These are phyloP conservation scores for Tragelaphus strepsiceros DNA, from an alignment of 2,113 vertebrate genomes.

Conservation along the genomic window DNA sequence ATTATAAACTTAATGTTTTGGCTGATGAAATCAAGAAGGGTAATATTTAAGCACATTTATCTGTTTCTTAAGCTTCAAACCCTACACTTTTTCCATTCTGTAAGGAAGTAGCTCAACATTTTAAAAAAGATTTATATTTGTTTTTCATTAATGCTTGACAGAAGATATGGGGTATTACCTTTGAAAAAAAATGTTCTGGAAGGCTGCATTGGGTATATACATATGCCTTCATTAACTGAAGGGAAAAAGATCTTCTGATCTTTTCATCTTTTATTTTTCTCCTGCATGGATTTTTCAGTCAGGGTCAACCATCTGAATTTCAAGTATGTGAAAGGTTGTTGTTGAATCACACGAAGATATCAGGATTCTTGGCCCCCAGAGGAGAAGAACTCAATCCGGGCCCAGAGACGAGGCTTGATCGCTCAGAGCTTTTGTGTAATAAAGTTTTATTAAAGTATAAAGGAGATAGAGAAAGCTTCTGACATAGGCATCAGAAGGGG, in stretches of 20 bases:
- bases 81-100: neutral
- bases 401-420: too few relatives aligned
- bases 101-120: neutral
- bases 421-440: too few relatives aligned
- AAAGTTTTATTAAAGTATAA: too few relatives aligned
- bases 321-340: constrained; percentile 44
- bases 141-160: neutral
- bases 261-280: neutral
- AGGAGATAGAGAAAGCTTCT: too few relatives aligned
- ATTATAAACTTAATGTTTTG: neutral
- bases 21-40: neutral
- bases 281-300: neutral
- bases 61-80: neutral
- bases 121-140: neutral
- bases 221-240: neutral
- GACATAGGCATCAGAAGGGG: too few relatives aligned
- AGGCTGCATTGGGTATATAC: neutral
- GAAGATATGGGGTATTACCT: neutral
- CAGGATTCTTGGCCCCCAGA: too few relatives aligned
- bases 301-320: constrained; percentile 77
- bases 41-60: neutral
- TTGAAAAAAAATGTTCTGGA: neutral
- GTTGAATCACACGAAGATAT: too few relatives aligned
- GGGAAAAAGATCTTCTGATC: neutral
- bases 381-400: too few relatives aligned